Conservation (phyloP, 2,113 vertebrate genomes). For the Mirounga angustirostris region DNA sequence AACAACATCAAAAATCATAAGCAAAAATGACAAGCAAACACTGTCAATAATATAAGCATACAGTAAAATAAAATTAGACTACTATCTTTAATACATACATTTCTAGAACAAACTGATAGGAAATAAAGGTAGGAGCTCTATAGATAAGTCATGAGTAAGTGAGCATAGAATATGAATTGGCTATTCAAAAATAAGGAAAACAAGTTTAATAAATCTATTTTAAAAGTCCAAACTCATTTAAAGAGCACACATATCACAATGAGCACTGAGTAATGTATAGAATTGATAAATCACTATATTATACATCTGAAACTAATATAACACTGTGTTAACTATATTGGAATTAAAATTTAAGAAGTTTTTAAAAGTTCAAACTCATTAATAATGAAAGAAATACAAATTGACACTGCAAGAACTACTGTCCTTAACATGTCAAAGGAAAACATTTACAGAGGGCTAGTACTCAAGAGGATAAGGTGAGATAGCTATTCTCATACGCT, state of each 20-base stretch:
- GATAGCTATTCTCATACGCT: background rate
- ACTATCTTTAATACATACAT: background rate
- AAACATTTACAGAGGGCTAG: background rate
- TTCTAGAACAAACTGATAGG: background rate
- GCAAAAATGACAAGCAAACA: background rate
- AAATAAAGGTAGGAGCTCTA: background rate
- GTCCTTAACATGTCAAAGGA: background rate
- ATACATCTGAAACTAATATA: background rate
- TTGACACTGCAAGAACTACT: background rate
- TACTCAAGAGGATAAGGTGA: background rate
- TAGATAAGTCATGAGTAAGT: background rate
- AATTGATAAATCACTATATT: background rate
- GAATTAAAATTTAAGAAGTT: background rate
- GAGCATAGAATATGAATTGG: background rate
- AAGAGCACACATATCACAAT: background rate
- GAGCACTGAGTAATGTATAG: background rate
- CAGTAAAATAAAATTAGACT: background rate
- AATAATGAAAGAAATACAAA: slow-evolving; percentile 35
- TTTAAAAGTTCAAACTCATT: background rate
- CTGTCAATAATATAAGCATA: background rate
- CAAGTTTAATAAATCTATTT: background rate
- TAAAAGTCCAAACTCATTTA: background rate
- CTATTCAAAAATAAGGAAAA: background rate
- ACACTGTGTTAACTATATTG: background rate
- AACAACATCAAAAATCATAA: background rate